Percentiles rank a stretch among this genome's conserved stretches.
Evolutionary conservation across 2,888 invertebrate species (phyloP).

Genomic region (Callinectes sapidus): DNA sequence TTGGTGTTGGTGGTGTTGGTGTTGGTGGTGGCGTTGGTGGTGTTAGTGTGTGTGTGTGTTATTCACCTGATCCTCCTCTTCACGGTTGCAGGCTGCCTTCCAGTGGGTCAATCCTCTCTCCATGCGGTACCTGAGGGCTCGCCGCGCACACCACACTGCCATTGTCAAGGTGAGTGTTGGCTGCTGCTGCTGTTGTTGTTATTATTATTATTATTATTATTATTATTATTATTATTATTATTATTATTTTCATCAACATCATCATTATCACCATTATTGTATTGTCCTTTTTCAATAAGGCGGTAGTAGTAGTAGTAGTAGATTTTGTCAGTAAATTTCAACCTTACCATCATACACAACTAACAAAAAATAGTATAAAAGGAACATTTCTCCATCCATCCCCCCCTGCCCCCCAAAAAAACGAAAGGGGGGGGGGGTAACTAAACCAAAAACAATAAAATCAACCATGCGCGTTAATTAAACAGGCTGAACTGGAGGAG

Average conservation of each 20-base stretch:
- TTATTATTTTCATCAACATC: not conserved
- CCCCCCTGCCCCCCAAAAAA: not conserved
- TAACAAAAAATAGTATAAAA: not conserved
- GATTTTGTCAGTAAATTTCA: not conserved
- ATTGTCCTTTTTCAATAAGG: not conserved
- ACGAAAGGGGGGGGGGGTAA: not conserved
- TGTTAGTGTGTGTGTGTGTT: not conserved
- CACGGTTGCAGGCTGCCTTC: conserved; percentile 67
- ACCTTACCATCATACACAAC: not conserved
- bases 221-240: not conserved
- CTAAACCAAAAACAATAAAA: not conserved
- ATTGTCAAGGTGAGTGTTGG: conserved; percentile 60
- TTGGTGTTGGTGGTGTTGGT: not conserved
- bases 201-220: not conserved
- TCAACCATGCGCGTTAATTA: not conserved
- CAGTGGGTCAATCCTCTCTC: conserved; percentile 68
- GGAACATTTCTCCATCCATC: not conserved
- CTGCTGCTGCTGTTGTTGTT: too few species aligned
- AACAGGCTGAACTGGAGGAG: conserved; percentile 55
- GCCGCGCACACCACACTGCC: conserved; percentile 50
- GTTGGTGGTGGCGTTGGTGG: not conserved
- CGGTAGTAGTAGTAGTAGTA: not conserved
- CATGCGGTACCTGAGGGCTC: conserved; percentile 63
- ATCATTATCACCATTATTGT: not conserved
- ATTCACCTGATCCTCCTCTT: not conserved